These are phyloP conservation scores for Drosophila santomea DNA, from an alignment of 1,140 invertebrate genomes.

Conservation along the genomic window DNA sequence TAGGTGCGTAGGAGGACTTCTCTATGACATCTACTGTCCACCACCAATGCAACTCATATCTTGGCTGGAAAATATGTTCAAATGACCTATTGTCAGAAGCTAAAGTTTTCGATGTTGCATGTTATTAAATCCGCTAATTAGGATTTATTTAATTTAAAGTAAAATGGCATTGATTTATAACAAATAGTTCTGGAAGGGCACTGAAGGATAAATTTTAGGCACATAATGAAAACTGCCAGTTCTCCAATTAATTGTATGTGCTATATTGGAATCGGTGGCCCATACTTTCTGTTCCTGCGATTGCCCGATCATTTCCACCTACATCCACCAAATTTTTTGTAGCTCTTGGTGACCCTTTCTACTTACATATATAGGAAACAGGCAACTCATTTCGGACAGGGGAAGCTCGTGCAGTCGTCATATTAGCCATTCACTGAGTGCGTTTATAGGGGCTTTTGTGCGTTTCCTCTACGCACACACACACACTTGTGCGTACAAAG, in stretches of 20 bases:
- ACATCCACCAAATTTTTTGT: neutral
- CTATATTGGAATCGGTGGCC: constrained; percentile 1
- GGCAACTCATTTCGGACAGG: constrained; percentile 9
- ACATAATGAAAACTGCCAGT: constrained; percentile 1
- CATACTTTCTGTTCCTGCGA: neutral
- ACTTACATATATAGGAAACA: constrained; percentile 4
- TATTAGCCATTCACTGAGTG: constrained; percentile 78
- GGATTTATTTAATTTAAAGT: neutral
- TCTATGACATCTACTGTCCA: too few relatives aligned
- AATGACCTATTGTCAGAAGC: too few relatives aligned
- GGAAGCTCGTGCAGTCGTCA: constrained; percentile 57
- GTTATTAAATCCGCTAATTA: neutral
- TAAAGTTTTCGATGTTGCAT: neutral
- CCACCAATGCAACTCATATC: too few relatives aligned
- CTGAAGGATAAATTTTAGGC: neutral
- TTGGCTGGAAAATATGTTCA: too few relatives aligned
- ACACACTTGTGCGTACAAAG: constrained; percentile 10
- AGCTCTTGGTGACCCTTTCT: constrained; percentile 20
- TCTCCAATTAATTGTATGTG: constrained; percentile 20
- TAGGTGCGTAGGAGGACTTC: too few relatives aligned
- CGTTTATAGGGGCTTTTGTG: constrained; percentile 77
- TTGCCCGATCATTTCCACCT: neutral
- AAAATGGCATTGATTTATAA: neutral
- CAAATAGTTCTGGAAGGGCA: neutral
- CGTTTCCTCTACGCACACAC: constrained; percentile 28